These are phyloP conservation scores for Stomatorhinus ivindoensis DNA, from an alignment of 2,113 vertebrate genomes.

Conservation along the genomic window DNA sequence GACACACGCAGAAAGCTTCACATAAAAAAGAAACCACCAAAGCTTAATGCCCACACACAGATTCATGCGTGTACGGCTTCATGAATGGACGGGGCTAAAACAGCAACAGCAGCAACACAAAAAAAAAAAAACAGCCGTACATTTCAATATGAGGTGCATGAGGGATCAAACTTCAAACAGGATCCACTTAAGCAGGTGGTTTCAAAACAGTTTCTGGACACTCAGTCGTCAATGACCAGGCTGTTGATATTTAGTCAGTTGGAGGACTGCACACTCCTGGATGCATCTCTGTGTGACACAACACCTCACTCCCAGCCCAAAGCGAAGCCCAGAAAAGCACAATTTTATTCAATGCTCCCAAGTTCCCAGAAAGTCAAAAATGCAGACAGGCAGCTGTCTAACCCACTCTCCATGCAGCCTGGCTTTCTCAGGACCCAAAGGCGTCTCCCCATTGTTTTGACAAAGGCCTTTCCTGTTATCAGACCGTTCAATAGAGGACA, in stretches of 20 bases:
- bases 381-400: background rate
- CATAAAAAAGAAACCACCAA: background rate
- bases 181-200: background rate
- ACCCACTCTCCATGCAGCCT: background rate
- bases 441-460: background rate
- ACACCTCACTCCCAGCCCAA: background rate
- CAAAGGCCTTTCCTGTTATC: slow-evolving; percentile 1
- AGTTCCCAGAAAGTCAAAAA: background rate
- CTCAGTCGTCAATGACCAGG: background rate
- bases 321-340: background rate
- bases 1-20: background rate
- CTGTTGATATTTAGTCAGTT: background rate
- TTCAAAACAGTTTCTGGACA: background rate
- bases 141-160: background rate
- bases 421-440: background rate
- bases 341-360: background rate
- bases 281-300: background rate
- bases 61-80: background rate
- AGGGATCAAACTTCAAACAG: background rate
- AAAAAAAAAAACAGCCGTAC: background rate
- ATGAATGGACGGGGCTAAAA: background rate
- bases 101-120: background rate
- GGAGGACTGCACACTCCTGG: background rate
- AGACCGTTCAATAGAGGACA: background rate
- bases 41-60: background rate